Percentiles rank a stretch among this genome's conserved stretches.
These are phyloP conservation scores for Jordanella pulchra DNA, from an alignment of 2,797 vertebrate genomes.

Conservation along the genomic window DNA sequence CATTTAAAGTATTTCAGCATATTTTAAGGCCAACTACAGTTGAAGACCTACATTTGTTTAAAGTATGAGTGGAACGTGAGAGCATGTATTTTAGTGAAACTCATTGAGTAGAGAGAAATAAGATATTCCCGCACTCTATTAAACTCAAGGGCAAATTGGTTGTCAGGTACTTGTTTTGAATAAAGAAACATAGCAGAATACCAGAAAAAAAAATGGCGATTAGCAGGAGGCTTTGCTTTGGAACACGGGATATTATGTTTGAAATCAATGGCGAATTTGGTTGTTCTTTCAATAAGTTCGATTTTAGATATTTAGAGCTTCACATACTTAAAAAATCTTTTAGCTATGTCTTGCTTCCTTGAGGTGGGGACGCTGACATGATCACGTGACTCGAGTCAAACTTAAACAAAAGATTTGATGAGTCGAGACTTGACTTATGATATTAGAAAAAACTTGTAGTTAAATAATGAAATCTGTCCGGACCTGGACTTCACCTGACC, in stretches of 20 bases:
- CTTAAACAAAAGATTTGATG: too few species aligned
- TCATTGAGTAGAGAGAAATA: slow-evolving; percentile 8
- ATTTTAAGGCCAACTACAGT: background rate
- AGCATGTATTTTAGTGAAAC: background rate
- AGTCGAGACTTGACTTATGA: too few species aligned
- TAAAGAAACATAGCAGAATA: background rate
- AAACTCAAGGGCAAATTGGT: slow-evolving; percentile 20
- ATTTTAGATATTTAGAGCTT: background rate
- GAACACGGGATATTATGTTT: background rate
- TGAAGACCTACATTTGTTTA: background rate
- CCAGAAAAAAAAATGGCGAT: slow-evolving; percentile 4
- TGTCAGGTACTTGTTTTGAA: background rate
- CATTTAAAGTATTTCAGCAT: background rate
- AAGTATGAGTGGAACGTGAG: background rate
- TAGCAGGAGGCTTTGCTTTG: background rate
- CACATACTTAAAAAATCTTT: background rate
- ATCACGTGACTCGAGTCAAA: too few species aligned
- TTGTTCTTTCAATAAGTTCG: background rate
- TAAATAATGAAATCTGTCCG: too few species aligned
- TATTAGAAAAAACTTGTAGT: too few species aligned
- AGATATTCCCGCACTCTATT: slow-evolving; percentile 5
- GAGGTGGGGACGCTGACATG: too few species aligned
- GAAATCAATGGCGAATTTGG: background rate
- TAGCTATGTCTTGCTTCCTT: background rate
- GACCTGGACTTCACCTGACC: too few species aligned